phyloP scores from a whole-genome alignment of 2,888 invertebrate species.

The Pseudoips prasinana region DNA sequence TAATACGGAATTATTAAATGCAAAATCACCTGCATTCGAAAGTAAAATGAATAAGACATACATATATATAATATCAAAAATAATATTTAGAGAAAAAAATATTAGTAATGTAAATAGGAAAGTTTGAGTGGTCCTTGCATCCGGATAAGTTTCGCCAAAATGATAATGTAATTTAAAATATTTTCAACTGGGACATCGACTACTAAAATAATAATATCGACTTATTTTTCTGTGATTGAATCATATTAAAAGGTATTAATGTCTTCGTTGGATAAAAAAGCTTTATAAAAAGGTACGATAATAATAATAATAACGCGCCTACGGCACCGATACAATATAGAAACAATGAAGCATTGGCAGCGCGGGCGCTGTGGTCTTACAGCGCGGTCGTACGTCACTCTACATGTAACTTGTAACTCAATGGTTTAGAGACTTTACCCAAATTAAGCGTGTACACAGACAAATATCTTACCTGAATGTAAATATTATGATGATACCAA shows the following conservation, averaged over 20 bases:
- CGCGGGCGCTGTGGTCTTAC: constrained; percentile 50
- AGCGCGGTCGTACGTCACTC: constrained; percentile 50
- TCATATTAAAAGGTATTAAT: constrained; percentile 21
- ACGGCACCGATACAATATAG: constrained; percentile 68
- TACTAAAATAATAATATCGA: no score
- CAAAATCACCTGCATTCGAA: constrained; percentile 52
- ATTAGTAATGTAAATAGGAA: constrained; percentile 77
- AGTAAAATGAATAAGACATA: constrained; percentile 45
- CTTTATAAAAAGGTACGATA: constrained; percentile 47
- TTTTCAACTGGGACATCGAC: constrained; percentile 29
- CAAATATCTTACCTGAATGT: constrained; percentile 66
- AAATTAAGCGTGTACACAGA: constrained; percentile 71
- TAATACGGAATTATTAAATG: constrained; percentile 51
- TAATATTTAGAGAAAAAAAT: constrained; percentile 46
- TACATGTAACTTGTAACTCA: constrained; percentile 41
- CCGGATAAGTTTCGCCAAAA: constrained; percentile 47
- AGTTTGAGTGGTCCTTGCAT: constrained; percentile 92
- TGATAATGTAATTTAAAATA: constrained; percentile 29
- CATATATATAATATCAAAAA: constrained; percentile 39
- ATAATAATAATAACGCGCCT: constrained; percentile 56
- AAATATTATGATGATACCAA: constrained; percentile 51
- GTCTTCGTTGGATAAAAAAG: constrained; percentile 57
- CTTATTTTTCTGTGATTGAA: no score
- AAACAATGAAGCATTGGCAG: constrained; percentile 65
- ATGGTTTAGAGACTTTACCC: constrained; percentile 52